phyloP scores from a whole-genome alignment of 2,888 invertebrate genomes.

The Augochlorella aurata region DNA sequence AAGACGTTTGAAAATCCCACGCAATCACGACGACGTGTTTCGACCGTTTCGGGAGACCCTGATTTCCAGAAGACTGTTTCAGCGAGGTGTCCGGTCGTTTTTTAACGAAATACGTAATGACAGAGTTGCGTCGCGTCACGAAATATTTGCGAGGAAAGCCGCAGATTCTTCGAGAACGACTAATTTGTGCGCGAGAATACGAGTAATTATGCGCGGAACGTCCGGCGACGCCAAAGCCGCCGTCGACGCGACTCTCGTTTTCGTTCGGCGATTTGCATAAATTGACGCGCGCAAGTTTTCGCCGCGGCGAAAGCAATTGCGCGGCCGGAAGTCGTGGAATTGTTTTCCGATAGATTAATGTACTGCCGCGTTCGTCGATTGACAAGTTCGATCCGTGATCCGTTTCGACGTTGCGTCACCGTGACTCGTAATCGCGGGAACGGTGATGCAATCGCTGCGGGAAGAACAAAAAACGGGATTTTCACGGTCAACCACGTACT shows the following conservation, averaged over 20 bases:
- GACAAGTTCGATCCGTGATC: background rate
- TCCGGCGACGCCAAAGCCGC: background rate
- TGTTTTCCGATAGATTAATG: background rate
- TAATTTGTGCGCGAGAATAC: background rate
- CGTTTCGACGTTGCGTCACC: background rate
- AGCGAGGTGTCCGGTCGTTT: background rate
- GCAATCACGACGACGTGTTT: too few relatives aligned
- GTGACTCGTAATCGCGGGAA: background rate
- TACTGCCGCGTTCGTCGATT: background rate
- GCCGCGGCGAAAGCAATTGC: constrained; percentile 17
- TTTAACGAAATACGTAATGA: background rate
- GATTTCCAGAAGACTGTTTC: background rate
- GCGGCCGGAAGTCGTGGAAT: background rate
- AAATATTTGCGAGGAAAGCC: constrained; percentile 1
- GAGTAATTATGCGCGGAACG: constrained; percentile 5
- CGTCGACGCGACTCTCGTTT: constrained; percentile 50
- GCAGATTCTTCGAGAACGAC: background rate
- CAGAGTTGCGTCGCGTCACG: background rate
- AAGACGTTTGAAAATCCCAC: too few relatives aligned
- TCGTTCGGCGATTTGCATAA: constrained; percentile 54
- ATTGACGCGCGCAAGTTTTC: constrained; percentile 21
- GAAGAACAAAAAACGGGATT: background rate
- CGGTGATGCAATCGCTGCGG: background rate
- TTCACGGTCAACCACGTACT: background rate
- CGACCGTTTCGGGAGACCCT: background rate